Evolutionary conservation across 35 echinoderm and acorn worm species (phyloP).

Genomic region (Eucidaris tribuloides): DNA sequence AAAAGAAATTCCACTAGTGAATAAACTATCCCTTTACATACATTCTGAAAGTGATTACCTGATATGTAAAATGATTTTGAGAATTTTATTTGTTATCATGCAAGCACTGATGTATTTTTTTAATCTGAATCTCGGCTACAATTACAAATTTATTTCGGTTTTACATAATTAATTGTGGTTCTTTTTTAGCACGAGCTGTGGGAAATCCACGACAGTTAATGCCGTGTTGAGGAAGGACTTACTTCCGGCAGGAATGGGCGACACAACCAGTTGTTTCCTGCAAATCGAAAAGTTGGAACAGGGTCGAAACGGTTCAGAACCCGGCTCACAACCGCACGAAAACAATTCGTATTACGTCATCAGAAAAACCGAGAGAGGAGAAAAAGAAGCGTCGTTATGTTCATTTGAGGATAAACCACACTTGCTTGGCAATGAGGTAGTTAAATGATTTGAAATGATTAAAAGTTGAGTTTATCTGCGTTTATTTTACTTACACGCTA

Average conservation of each 20-base stretch:
- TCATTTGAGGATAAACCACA: not conserved
- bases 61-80: not conserved
- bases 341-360: not conserved
- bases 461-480: too few relatives aligned
- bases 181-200: not conserved
- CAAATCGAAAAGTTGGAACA: not conserved
- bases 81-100: not conserved
- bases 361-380: not conserved
- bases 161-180: not conserved
- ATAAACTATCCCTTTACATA: not conserved
- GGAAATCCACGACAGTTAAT: conserved; percentile 1
- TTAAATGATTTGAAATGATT: too few relatives aligned
- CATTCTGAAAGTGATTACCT: not conserved
- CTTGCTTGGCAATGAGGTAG: not conserved
- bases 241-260: not conserved
- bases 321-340: not conserved
- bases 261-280: not conserved
- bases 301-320: not conserved
- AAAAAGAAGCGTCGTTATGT: not conserved
- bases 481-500: too few relatives aligned
- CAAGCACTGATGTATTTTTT: too few relatives aligned
- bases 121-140: too few relatives aligned
- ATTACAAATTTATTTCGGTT: too few relatives aligned
- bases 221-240: not conserved
- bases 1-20: not conserved